Base-by-base conservation (phyloP, 2,113 vertebrate genomes). In the Oceanites oceanicus region DNA sequence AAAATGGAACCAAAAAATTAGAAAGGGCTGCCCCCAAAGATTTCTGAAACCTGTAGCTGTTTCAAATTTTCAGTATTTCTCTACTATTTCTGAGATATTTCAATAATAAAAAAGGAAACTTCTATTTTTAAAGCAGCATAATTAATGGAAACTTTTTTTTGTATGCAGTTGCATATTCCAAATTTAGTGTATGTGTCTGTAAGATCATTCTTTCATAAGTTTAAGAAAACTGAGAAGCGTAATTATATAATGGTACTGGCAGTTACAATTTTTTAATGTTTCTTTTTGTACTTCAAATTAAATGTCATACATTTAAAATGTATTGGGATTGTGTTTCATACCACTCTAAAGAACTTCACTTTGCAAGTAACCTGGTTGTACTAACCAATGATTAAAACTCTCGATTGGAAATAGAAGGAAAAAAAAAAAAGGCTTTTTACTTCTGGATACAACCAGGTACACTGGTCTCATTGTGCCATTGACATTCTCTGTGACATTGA, bases 301-400 rank as follows among this genome's bases (percentile, higher is more conserved):
- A 96, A 86, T 53, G 2, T 4, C 65, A 59, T 23, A 56, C 13
- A 77, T 90, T 91, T 96, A 52, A 95, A 96, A 93, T 86, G 11
- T 66, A 11, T 86, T 89, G 15, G 32, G 55, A 84, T 42, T 58
- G 59, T 76, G 13, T 25, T 83, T 96, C 73, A 53, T 93, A 47
- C 21, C 29, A 7, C 32, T 81, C 32, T 94, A 86, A 88, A 90
- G 55, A 89, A 76, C 14, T 56, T 86, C 17, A 73, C n/a, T 93
- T 96, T 58, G 42, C 34, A 92, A 90, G 40, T 86, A 84, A 82
- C 19, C 25, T 70, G 18, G 55, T 90, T 59, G 49, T 92, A 78
- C n/a, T 92, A 94, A 97, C 86, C 75, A 77, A 72, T 62, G 77
- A 90, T 66, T 96, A 94, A 91, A 91, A 77, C 36, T 81, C 52